Evolutionary conservation across 2,797 vertebrate species (phyloP).

Genomic region (Cichlasoma orientale): DNA sequence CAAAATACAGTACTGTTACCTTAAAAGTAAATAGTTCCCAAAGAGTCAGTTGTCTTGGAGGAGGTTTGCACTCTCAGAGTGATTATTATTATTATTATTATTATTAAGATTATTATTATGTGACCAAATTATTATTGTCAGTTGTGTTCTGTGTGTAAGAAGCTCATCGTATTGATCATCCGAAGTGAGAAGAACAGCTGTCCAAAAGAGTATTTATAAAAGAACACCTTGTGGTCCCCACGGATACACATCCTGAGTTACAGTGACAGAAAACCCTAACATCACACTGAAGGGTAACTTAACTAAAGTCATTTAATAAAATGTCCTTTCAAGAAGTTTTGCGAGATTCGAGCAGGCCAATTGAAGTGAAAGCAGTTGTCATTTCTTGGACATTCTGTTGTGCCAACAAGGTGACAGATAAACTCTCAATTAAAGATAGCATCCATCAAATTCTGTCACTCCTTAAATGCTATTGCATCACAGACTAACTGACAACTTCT

Average conservation of each 20-base stretch:
- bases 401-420: slow-evolving; percentile 24
- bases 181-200: not conserved
- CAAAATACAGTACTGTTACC: too few relatives aligned
- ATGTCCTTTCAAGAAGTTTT: slow-evolving; percentile 2
- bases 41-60: too few relatives aligned
- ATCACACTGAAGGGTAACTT: not conserved
- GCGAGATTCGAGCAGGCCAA: not conserved
- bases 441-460: slow-evolving; percentile 21
- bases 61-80: too few relatives aligned
- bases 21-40: too few relatives aligned
- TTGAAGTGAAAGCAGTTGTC: slow-evolving; percentile 27
- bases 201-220: not conserved
- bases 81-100: not conserved
- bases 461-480: slow-evolving; percentile 29
- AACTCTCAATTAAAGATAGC: slow-evolving; percentile 41
- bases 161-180: not conserved
- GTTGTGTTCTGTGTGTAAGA: not conserved
- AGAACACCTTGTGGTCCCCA: not conserved
- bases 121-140: not conserved
- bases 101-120: not conserved
- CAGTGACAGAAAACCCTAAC: not conserved
- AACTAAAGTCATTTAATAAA: not conserved
- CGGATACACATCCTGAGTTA: not conserved
- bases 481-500: slow-evolving; percentile 6
- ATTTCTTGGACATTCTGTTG: slow-evolving; percentile 42